Base-by-base conservation (phyloP, 2,888 invertebrate genomes). In the Abscondita cerata region DNA sequence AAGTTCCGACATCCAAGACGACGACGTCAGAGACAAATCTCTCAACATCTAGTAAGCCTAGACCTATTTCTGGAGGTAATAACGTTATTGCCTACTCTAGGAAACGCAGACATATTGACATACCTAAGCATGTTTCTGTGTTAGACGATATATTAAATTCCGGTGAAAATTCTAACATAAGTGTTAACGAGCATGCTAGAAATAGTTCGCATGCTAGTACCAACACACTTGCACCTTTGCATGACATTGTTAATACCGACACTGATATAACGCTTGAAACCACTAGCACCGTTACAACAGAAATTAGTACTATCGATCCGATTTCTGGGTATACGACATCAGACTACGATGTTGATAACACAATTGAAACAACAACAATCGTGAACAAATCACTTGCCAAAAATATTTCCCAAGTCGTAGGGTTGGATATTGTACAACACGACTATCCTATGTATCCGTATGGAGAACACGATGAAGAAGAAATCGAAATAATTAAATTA, bases 1-100 rank as follows among this genome's bases (percentile, higher is more conserved):
- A 89, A 80, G 84, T 88, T 71, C 83, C 86, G 75, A 87, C 90
- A 62, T 86, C 90, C 59, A 91, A 91, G 81, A 85, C 88, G 67
- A 85, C 89, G 72, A 86, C 88, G 69, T 83, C 89, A 68, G 89
- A 89, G 75, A 87, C 83, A 75, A 89, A 91, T 81, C 87, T 89
- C 76, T 89, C 91, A 71, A 82, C 90, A 70, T 83, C 87, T 72
- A 86, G 83, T 75, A 86, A 87, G 77, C 87, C 87, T 74, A 84
- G 85, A 75, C 85, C 84, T 72, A 80, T 83, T 61, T 80, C 84
- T 48, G 84, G 84, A 84, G 84, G 84, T 85, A 84, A 81, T 74
- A 75, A 76, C 70, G 70, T 72, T 71, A 71, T 73, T 51, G 81
- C 70, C 77, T 86, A 82, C 81, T 83, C 78, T 73, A 89, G 86